Evolutionary conservation across 2,888 invertebrate genomes (phyloP).

Genomic region (Agrilus mali): DNA sequence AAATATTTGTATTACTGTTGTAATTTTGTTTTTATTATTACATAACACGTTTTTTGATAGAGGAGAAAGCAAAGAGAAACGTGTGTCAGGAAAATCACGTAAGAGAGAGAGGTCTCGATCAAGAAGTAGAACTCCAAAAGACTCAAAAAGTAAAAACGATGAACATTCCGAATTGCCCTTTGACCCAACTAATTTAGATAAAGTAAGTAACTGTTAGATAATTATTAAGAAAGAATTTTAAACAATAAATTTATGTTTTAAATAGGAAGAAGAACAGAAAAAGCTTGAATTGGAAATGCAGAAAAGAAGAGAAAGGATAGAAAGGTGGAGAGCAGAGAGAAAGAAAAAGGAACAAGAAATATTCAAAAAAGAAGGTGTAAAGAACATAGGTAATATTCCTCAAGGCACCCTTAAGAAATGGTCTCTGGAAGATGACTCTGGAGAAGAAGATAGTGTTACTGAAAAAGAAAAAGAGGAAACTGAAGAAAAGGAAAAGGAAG

Average conservation of each 20-base stretch:
- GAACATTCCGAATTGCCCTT: constrained; percentile 45
- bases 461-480: constrained; percentile 21
- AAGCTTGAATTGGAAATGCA: constrained; percentile 91
- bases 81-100: constrained; percentile 44
- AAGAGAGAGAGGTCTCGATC: constrained; percentile 28
- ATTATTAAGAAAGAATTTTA: neutral
- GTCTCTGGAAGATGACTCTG: constrained; percentile 93
- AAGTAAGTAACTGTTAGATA: constrained; percentile 35
- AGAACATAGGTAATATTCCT: constrained; percentile 41
- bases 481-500: constrained; percentile 13
- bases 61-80: constrained; percentile 50
- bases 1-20: constrained; percentile 1
- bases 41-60: constrained; percentile 32
- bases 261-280: constrained; percentile 76
- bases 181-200: constrained; percentile 62
- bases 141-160: constrained; percentile 39
- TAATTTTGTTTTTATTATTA: constrained; percentile 1
- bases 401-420: constrained; percentile 63
- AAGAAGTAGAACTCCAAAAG: constrained; percentile 23
- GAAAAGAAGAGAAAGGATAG: constrained; percentile 87
- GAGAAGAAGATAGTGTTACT: constrained; percentile 60
- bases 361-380: constrained; percentile 61
- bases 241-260: constrained; percentile 9
- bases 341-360: constrained; percentile 77
- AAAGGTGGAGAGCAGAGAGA: constrained; percentile 89